A percentile compares a stretch with the other conserved stretches of the same genome.
phyloP scores from a whole-genome alignment of 2,113 vertebrate species.

The Microtus richardsoni region DNA sequence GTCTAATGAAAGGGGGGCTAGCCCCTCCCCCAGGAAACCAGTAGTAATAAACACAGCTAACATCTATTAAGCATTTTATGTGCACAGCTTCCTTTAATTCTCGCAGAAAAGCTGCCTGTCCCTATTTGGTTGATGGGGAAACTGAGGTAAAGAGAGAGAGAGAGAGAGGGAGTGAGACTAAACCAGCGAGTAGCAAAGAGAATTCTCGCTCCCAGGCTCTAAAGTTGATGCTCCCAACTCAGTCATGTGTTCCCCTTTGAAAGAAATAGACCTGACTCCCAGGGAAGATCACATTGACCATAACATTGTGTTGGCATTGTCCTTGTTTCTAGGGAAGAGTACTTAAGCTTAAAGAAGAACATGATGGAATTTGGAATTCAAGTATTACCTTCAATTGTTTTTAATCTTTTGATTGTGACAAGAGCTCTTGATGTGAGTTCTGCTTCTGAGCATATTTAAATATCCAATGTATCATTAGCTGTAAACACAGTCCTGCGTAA shows the following conservation, averaged over 20 bases:
- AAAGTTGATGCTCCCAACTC: neutral
- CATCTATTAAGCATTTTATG: neutral
- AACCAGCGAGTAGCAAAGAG: neutral
- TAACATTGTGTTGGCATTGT: neutral
- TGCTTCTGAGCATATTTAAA: neutral
- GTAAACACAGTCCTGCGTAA: neutral
- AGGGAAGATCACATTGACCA: neutral
- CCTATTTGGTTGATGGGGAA: constrained; percentile 1
- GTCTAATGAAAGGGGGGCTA: neutral
- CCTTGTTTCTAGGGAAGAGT: neutral
- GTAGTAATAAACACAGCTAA: neutral
- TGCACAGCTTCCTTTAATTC: neutral
- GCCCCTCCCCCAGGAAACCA: constrained; percentile 22
- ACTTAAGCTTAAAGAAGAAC: constrained; percentile 8
- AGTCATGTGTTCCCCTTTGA: rapidly evolving
- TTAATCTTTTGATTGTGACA: neutral
- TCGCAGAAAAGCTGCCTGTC: neutral
- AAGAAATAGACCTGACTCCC: neutral
- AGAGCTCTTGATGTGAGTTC: neutral
- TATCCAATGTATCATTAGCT: neutral
- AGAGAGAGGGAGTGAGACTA: neutral
- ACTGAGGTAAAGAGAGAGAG: neutral
- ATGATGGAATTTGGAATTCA: neutral
- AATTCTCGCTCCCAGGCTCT: neutral
- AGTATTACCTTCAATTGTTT: neutral